Evolutionary conservation across 1,140 invertebrate genomes (phyloP), one percentile per base, ranked within the genome.

Genomic region (Lanistes nyassanus): DNA sequence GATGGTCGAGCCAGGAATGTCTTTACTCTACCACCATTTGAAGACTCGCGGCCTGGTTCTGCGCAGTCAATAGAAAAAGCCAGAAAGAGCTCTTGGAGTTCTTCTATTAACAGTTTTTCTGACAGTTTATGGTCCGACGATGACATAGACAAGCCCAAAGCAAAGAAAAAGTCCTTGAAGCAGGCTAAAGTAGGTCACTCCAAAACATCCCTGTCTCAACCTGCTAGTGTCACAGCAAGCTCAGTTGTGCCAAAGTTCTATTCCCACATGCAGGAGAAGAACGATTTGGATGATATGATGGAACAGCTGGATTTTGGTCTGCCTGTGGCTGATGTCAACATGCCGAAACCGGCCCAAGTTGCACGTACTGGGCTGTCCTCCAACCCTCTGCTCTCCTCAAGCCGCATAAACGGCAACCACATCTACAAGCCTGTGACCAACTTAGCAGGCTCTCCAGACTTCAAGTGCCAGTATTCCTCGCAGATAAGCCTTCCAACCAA

Each of bases 381-480:
- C 53, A 58, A 55, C 19, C 51, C 68, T 19, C 34, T 70, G 26
- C 51, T 56, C 11, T 31, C 68, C 2, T 70, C 68, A 34, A 72
- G 55, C 55, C 70, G 70, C 2, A 19, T 72, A 37, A 74, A 74
- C 47, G 81, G 79, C 4, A 86, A 84, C 56, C 78, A 78, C 55
- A 86, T 87, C 39, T 86, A 85, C 73, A 85, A 84, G 58, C 86
- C 86, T 34, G 81, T 86, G n/a, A 87, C 85, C 26, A 87, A 86
- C 73, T 62, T 87, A 62, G 86, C 86, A 29, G 85, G 86, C 13
- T 86, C 85, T 23, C 83, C 85, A n/a, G 84, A 88, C 56, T 88
- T 87, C 73, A 86, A 84, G 69, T 84, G 82, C 78, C 81, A 81
- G 51, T 83, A 82, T 76, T 87, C 85, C 29, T 80, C 81, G 31